A percentile compares a stretch with the other conserved stretches of the same genome.
phyloP scores from a whole-genome alignment of 2,113 vertebrate species.

The Empidonax alnorum region DNA sequence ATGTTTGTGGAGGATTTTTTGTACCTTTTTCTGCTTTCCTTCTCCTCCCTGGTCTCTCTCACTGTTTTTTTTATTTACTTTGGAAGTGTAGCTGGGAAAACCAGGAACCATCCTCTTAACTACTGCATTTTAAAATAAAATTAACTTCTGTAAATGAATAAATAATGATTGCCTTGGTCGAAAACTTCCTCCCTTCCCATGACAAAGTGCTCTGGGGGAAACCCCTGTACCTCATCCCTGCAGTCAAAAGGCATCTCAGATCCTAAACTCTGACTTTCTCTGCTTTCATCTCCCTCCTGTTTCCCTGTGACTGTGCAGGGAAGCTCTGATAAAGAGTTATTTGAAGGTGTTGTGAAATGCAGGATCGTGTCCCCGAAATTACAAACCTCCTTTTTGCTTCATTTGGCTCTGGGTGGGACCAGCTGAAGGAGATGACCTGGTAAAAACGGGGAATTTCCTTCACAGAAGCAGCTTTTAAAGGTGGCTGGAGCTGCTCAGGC shows the following conservation, averaged over 20 bases:
- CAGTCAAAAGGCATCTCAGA: neutral
- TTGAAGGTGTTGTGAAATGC: neutral
- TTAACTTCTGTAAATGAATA: neutral
- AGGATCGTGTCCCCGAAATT: accelerated
- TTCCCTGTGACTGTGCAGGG: neutral
- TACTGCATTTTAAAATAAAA: neutral
- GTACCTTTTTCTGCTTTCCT: neutral
- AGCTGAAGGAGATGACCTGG: neutral
- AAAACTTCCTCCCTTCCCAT: neutral
- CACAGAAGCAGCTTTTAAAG: neutral
- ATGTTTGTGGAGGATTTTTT: neutral
- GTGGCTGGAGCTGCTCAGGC: neutral
- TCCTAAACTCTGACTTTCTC: neutral
- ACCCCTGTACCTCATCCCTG: neutral
- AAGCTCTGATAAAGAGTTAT: neutral
- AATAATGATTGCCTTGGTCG: neutral
- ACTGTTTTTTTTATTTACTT: too few species aligned
- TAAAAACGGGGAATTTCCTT: accelerated
- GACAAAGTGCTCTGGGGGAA: neutral
- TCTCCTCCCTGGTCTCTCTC: neutral
- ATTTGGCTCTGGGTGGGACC: neutral
- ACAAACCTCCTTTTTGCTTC: neutral
- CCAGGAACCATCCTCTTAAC: neutral
- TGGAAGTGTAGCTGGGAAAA: neutral
- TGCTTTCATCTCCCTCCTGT: neutral